Base-by-base conservation (phyloP, 2,113 vertebrate species). In the Sialia sialis region DNA sequence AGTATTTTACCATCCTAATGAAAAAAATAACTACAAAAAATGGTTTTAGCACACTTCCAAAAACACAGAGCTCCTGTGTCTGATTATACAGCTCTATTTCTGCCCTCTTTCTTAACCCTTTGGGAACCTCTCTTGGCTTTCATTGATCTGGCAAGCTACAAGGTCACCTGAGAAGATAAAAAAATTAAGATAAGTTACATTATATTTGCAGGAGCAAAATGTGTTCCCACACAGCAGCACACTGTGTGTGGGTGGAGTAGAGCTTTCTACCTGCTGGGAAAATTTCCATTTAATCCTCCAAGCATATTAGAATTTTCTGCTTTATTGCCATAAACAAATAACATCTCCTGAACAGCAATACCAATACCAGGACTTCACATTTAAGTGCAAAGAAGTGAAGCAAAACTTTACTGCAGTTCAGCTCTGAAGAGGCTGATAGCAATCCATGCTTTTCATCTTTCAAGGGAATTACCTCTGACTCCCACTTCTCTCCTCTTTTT, bases 321-420 rank as follows among this genome's bases (percentile, higher is more conserved):
- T 87, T 79, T 94, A 87, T 85, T 89, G 70, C 62, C 74, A 62
- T 76, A 84, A 87, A 79, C 66, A 89, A 85, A 63, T 87, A 56
- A 39, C 22, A 83, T 62, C 34, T 43, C 16, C 34, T 74, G 46
- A 55, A 54, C 21, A 59, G 75, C 63, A 83, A n/a, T 13, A 54
- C 20, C 1, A 1, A 43, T 80, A 73, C 32, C 49, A 88, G 41
- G 88, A 49, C 27, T 93, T 73, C 26, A 30, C 41, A 29, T 60
- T 78, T 64, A 73, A 85, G 23, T 76, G 34, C 63, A 83, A 79
- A 70, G 43, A 85, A 16, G 30, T 87, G 68, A 81, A 88, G 30
- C 34, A 79, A 94, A 94, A 83, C 67, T 72, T 92, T 16, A 23
- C 38, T 63, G 51, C 36, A 67, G 22, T 58, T 74, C 5, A 4